Evolutionary conservation across 2,888 invertebrate species (phyloP).

Genomic region (Trachelus troglodyta): DNA sequence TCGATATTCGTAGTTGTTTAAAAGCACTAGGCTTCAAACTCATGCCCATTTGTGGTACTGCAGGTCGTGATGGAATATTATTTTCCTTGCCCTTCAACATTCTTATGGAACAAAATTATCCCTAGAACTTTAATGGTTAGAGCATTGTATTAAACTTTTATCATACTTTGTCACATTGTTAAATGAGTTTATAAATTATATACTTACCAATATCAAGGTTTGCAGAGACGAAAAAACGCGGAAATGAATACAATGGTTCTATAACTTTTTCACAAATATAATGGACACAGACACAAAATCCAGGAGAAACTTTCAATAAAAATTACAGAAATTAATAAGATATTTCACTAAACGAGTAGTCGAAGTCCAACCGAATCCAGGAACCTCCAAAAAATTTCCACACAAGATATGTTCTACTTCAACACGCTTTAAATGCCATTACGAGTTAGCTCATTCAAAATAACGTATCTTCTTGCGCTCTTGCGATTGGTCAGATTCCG

Average conservation of each 20-base stretch:
- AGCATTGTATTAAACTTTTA: not conserved
- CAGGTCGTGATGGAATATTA: conserved; percentile 20
- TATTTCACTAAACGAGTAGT: not conserved
- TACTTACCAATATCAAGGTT: not conserved
- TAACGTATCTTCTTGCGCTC: not conserved
- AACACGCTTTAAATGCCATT: not conserved
- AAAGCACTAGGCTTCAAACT: conserved; percentile 28
- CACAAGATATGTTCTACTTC: not conserved
- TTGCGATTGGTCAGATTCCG: not conserved
- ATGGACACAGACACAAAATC: not conserved
- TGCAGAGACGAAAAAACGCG: not conserved
- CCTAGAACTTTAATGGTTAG: not conserved
- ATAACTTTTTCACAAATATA: not conserved
- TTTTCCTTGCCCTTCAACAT: conserved; percentile 39
- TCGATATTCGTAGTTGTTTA: conserved; percentile 35
- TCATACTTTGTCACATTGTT: not conserved
- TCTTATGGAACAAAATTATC: not conserved
- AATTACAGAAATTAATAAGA: not conserved
- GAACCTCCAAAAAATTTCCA: not conserved
- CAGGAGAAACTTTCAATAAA: not conserved
- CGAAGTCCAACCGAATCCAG: not conserved
- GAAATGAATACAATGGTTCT: not conserved
- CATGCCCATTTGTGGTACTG: conserved; percentile 23
- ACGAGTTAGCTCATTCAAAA: not conserved
- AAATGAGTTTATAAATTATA: not conserved